Base-by-base conservation (phyloP, 1,140 invertebrate genomes). In the Diplogasteroides magnus region DNA sequence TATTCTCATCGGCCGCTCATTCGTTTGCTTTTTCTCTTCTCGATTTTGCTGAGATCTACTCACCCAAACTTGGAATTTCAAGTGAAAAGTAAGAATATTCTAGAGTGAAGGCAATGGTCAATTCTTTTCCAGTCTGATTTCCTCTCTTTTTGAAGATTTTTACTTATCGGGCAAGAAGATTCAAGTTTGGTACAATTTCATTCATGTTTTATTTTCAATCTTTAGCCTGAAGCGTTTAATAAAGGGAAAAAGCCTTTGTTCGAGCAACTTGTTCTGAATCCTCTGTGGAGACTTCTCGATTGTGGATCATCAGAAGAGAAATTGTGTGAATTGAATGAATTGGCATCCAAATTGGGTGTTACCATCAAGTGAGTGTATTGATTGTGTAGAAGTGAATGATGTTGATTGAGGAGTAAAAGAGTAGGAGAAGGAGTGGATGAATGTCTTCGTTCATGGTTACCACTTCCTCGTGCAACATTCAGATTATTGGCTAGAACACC, bases 1-100 rank as follows among this genome's bases (percentile, higher is more conserved):
- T 98, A 2, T 99, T 99, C 86, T 90, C 91, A 0, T 94, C 93
- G 83, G 95, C 95, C 37, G 87, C 91, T 55, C 93, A 98, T 86
- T 93, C 94, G 19, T 98, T 94, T 93, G 95, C 91, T n/a, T 97
- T 98, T 86, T 88, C 86, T 11, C 81, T 87, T 15, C 76, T 79
- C 58, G 89, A 94, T 77, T 97, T 99, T 88, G 91, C 93, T 13
- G 87, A 88, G 80, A 87, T 96, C 60, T 96, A 91, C 84, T 87
- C 91, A 0, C 84, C 88, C 15, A 67, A 72, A 56, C 0, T 73
- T n/a, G 14, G 64, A 28, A 61, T 69, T 68, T 57, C 67, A 62
- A 57, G 37, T 67, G 31, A n/a, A 58, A 31, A 78, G 70, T 27
- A 26, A 37, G 27, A 19, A 14, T 13, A 14, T 72, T 2, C 23